Evolutionary conservation across 2,888 invertebrate species (phyloP).

Genomic region (Priocnemis perturbator): DNA sequence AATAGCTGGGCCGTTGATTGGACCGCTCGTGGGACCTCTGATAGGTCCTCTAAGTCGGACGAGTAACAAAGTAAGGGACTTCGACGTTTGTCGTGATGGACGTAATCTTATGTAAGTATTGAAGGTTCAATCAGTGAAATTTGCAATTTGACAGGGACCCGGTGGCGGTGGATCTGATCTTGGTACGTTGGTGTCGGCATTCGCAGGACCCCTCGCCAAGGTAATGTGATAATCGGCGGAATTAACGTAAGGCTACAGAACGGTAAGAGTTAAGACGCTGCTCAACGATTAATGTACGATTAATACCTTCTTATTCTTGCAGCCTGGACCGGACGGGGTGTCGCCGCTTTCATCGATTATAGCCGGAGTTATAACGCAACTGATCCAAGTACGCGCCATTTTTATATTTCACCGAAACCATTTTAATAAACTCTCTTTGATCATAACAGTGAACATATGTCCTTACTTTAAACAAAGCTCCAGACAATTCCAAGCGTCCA

Average conservation of each 20-base stretch:
- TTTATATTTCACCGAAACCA: too few relatives aligned
- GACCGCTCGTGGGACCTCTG: conserved; percentile 67
- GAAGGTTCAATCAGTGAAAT: too few relatives aligned
- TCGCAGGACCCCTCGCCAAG: conserved; percentile 62
- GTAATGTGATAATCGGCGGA: conserved; percentile 41
- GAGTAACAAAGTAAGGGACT: conserved; percentile 63
- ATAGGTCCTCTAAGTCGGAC: conserved; percentile 65
- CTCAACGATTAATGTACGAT: too few relatives aligned
- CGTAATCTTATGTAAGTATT: too few relatives aligned
- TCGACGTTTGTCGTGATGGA: background rate
- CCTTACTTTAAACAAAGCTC: too few relatives aligned
- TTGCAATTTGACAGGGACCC: too few relatives aligned
- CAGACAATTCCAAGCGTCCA: too few relatives aligned
- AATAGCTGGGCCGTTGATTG: conserved; percentile 65
- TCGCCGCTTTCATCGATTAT: conserved; percentile 63
- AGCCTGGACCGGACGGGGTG: conserved; percentile 61
- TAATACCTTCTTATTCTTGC: conserved; percentile 39
- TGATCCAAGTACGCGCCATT: conserved; percentile 64
- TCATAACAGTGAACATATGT: too few relatives aligned
- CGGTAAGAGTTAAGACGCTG: too few relatives aligned
- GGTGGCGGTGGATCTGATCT: conserved; percentile 57
- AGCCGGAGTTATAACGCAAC: conserved; percentile 62
- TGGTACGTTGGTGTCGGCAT: conserved; percentile 52
- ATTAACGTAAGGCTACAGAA: too few relatives aligned
- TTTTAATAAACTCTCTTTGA: too few relatives aligned